phyloP scores from a whole-genome alignment of 2,888 invertebrate genomes.

The Drosophila mercatorum region DNA sequence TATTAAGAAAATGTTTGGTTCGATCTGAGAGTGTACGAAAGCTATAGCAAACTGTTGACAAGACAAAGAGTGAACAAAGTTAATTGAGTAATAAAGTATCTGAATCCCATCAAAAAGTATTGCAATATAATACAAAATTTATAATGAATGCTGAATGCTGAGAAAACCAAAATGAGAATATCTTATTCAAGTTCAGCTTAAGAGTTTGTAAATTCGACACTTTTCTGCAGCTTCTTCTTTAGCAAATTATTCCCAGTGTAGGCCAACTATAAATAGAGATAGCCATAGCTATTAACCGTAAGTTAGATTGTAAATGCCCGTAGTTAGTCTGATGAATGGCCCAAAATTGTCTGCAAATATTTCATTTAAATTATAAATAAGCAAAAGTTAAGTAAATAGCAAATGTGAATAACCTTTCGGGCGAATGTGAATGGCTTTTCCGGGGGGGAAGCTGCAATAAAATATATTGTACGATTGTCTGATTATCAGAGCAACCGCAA shows the following conservation, averaged over 20 bases:
- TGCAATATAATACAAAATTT: not conserved
- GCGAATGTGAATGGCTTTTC: not conserved
- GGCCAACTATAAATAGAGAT: not conserved
- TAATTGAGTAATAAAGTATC: not conserved
- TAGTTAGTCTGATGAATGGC: conserved; percentile 57
- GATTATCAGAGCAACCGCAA: conserved; percentile 77
- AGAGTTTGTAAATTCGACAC: not conserved
- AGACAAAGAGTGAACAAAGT: not conserved
- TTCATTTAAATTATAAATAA: conserved; percentile 74
- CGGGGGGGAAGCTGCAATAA: conserved; percentile 46
- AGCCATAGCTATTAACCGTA: conserved; percentile 26
- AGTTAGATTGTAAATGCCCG: conserved; percentile 27
- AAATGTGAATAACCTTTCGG: conserved; percentile 30
- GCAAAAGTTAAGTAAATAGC: conserved; percentile 41
- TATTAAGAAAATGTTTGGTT: not conserved
- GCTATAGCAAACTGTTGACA: not conserved
- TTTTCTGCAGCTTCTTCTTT: not conserved
- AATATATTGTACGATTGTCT: conserved; percentile 75
- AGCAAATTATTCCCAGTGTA: conserved; percentile 25
- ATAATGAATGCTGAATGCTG: not conserved
- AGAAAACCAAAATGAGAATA: too few relatives aligned
- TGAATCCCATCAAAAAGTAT: not conserved
- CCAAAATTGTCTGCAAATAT: conserved; percentile 50
- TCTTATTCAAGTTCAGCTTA: not conserved
- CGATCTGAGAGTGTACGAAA: not conserved